Evolutionary conservation across 2,797 vertebrate genomes (phyloP).

Genomic region (Liasis olivaceus): DNA sequence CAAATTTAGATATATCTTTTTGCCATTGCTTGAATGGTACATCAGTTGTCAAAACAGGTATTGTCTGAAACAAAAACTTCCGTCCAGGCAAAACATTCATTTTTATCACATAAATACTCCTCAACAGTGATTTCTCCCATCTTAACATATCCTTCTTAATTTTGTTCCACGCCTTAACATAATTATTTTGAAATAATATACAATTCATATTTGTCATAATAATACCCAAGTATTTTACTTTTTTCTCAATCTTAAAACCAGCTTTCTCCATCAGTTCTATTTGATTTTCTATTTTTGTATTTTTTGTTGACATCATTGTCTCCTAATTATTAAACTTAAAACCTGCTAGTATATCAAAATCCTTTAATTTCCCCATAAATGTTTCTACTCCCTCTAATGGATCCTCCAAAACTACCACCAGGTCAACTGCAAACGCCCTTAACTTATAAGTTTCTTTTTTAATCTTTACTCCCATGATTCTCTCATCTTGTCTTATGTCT

Average conservation of each 20-base stretch:
- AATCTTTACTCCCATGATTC: background rate
- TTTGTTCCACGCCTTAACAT: background rate
- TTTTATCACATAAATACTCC: background rate
- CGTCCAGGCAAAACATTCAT: background rate
- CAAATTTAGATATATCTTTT: background rate
- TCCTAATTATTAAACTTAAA: too few species aligned
- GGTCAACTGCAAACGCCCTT: too few species aligned
- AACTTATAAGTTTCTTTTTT: background rate
- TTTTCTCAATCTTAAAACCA: background rate
- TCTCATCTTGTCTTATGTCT: background rate
- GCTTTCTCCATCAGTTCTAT: background rate
- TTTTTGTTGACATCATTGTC: too few species aligned
- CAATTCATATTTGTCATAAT: background rate
- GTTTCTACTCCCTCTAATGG: too few species aligned
- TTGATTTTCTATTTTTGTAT: background rate
- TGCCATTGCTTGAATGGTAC: background rate
- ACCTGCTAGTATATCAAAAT: too few species aligned
- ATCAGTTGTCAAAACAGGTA: background rate
- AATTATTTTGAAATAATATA: background rate
- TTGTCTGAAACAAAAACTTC: background rate
- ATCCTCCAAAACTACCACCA: too few species aligned
- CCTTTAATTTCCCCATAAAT: too few species aligned
- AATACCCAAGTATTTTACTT: background rate
- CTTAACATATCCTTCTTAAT: background rate
- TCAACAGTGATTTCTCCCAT: background rate